Percentiles rank a stretch among this genome's conserved stretches.
phyloP scores from a whole-genome alignment of 1,140 invertebrate species.

The Pseudomyrmex pallidus region DNA sequence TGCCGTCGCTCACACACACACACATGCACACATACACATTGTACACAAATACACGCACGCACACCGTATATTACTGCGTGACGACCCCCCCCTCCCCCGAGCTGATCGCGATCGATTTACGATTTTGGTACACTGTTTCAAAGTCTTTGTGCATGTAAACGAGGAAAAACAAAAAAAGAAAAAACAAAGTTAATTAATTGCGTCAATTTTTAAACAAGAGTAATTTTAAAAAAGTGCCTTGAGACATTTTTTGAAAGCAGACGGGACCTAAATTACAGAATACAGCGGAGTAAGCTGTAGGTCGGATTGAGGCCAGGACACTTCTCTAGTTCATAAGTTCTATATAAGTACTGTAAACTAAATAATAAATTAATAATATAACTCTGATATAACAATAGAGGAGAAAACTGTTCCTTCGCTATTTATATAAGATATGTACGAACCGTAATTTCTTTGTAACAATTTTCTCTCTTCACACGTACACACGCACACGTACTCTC shows the following conservation, averaged over 20 bases:
- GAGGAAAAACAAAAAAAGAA: slow-evolving; percentile 26
- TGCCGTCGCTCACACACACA: neutral
- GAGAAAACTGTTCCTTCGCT: slow-evolving; percentile 56
- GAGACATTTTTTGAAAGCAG: slow-evolving; percentile 66
- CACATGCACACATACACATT: no score
- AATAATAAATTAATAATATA: slow-evolving; percentile 73
- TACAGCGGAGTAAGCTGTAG: slow-evolving; percentile 73
- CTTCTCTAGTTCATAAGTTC: slow-evolving; percentile 82
- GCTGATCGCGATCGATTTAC: neutral
- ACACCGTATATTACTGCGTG: neutral
- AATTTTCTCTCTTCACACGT: no score
- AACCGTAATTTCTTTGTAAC: slow-evolving; percentile 46
- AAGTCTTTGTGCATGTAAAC: slow-evolving; percentile 40
- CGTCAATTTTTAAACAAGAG: slow-evolving; percentile 60
- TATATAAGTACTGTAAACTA: slow-evolving; percentile 71
- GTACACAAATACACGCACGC: no score
- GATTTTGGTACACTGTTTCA: slow-evolving; percentile 24
- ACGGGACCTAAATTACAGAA: slow-evolving; percentile 76
- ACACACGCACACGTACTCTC: slow-evolving; percentile 28
- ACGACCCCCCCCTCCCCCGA: neutral
- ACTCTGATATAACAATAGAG: slow-evolving; percentile 41
- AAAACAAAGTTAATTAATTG: slow-evolving; percentile 63
- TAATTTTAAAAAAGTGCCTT: slow-evolving; percentile 78
- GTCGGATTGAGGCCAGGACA: slow-evolving; percentile 79
- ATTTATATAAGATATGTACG: slow-evolving; percentile 50